Evolutionary conservation across 2,113 vertebrate species (phyloP).

Genomic region (Dasyurus viverrinus): DNA sequence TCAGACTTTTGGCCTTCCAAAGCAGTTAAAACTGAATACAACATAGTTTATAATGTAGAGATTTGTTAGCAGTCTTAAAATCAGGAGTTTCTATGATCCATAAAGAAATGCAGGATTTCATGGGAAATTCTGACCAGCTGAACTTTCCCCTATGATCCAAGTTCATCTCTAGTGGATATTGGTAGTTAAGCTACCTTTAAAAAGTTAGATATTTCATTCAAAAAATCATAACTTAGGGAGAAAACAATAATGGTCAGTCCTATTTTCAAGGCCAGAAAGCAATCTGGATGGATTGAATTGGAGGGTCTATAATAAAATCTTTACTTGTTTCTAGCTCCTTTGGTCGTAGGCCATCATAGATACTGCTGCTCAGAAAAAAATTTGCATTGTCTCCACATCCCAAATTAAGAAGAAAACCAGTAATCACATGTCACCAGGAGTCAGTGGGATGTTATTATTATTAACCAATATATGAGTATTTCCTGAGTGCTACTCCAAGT

Average conservation of each 20-base stretch:
- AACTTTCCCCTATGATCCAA: slow-evolving; percentile 8
- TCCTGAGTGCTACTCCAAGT: neutral
- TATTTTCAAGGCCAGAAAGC: neutral
- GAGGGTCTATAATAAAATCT: neutral
- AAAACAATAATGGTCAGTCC: neutral
- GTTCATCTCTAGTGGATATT: slow-evolving; percentile 30
- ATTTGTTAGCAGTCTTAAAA: slow-evolving; percentile 36
- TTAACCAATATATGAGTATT: neutral
- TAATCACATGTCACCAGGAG: neutral
- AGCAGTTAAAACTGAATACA: slow-evolving; percentile 12
- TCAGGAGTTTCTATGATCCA: slow-evolving; percentile 26
- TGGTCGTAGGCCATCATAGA: neutral
- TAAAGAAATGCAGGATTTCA: slow-evolving; percentile 6
- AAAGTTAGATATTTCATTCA: neutral
- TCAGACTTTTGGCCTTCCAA: slow-evolving; percentile 5
- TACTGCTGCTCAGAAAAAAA: neutral
- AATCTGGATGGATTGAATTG: neutral
- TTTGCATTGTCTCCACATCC: neutral
- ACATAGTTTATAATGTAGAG: slow-evolving; percentile 7
- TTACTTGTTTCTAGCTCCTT: neutral
- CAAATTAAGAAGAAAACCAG: neutral
- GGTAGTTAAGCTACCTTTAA: neutral
- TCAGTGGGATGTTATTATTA: neutral
- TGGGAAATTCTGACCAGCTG: slow-evolving; percentile 31
- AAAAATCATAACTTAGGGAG: neutral